These are phyloP conservation scores for Lepilemur ruficaudatus DNA, from an alignment of 2,797 vertebrate genomes.

Conservation along the genomic window DNA sequence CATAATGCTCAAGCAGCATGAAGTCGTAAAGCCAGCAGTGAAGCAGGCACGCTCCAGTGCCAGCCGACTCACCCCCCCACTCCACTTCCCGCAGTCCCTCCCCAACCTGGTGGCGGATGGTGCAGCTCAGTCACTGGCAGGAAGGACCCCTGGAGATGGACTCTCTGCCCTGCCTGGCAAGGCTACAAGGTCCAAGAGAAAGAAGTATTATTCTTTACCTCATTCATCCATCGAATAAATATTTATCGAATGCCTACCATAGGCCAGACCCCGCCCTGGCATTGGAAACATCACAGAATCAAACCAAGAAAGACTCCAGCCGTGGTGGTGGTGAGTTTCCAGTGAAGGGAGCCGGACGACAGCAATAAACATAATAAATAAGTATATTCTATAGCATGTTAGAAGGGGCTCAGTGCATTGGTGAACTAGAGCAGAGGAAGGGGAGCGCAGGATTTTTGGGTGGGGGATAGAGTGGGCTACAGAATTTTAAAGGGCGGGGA, in stretches of 20 bases:
- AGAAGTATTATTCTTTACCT: neutral
- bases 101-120: neutral
- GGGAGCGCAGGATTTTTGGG: too few species aligned
- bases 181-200: neutral
- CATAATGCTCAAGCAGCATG: conserved; percentile 83
- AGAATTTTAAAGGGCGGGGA: neutral
- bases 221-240: neutral
- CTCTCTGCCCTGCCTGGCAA: neutral
- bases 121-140: neutral
- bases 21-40: conserved; percentile 82
- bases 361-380: neutral
- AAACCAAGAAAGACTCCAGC: neutral
- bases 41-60: conserved; percentile 66
- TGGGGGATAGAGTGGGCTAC: neutral
- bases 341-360: neutral
- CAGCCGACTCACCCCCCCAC: neutral
- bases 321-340: neutral
- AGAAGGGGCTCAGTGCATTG: neutral
- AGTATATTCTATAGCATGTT: neutral
- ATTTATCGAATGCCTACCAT: neutral
- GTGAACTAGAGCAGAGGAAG: neutral
- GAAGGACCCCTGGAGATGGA: neutral
- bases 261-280: neutral
- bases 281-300: neutral
- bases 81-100: neutral